Evolutionary conservation across 2,113 vertebrate species (phyloP).

Genomic region (Catharus bicknelli): DNA sequence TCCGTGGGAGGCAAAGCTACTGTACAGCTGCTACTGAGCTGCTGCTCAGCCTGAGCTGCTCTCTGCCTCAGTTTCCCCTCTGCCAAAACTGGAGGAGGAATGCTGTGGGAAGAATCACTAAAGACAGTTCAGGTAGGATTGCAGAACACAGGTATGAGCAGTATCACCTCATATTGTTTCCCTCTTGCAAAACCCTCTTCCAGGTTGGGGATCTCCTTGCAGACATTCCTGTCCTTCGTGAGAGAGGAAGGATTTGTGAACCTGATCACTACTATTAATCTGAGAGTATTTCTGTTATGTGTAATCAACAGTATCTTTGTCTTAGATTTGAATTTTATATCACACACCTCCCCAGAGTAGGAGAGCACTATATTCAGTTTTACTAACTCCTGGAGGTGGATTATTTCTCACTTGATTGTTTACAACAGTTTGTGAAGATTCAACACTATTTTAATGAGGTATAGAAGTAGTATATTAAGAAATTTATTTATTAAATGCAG

Average conservation of each 20-base stretch:
- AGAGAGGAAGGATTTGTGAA: neutral
- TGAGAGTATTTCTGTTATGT: neutral
- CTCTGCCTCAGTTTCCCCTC: conserved; percentile 16
- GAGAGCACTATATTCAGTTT: neutral
- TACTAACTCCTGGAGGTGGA: conserved; percentile 31
- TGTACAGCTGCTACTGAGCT: neutral
- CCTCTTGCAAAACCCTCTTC: neutral
- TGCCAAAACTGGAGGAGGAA: neutral
- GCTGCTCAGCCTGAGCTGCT: neutral
- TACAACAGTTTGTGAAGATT: conserved; percentile 21
- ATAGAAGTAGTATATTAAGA: conserved; percentile 17
- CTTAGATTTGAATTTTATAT: neutral
- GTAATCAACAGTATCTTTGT: neutral
- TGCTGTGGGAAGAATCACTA: neutral
- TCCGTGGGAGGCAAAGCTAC: neutral
- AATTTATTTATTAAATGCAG: conserved; percentile 23
- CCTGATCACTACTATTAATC: neutral
- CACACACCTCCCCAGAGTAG: neutral
- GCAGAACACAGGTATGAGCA: neutral
- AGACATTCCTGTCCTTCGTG: neutral
- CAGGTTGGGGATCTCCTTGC: neutral
- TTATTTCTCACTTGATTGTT: conserved; percentile 51
- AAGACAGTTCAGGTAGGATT: neutral
- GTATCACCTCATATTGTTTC: neutral
- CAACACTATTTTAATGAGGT: conserved; percentile 52